Conservation (phyloP, 2,797 vertebrate genomes). For the Onychomys arenicola region DNA sequence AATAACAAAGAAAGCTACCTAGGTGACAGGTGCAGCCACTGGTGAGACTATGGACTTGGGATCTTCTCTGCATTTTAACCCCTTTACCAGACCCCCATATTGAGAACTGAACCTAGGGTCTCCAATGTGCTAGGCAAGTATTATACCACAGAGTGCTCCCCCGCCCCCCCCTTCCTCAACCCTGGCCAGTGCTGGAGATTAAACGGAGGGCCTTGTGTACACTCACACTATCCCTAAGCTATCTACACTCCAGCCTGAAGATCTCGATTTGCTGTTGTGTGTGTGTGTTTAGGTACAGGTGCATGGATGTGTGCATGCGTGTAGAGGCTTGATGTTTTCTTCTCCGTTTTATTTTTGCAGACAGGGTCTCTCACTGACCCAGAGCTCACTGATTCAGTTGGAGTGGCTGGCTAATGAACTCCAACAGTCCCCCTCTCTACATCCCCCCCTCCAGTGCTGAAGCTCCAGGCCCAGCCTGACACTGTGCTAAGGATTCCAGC, state of each 20-base stretch:
- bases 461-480: neutral
- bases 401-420: no score
- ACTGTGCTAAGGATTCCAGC: no score
- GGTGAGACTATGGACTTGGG: neutral
- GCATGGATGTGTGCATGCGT: no score
- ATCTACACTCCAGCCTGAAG: neutral
- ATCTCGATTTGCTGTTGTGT: neutral
- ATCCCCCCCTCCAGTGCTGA: neutral
- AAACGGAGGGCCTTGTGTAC: neutral
- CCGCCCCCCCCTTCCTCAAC: neutral
- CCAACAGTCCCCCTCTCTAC: no score
- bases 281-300: no score
- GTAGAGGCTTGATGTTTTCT: neutral
- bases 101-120: neutral
- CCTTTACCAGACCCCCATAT: neutral
- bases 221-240: neutral
- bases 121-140: neutral
- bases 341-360: neutral
- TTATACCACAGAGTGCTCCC: neutral
- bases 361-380: neutral
- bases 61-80: neutral
- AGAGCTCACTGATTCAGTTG: neutral
- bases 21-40: neutral
- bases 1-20: neutral
- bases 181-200: neutral